Evolutionary conservation across 2,113 vertebrate species (phyloP).

Genomic region (Elachura formosa): DNA sequence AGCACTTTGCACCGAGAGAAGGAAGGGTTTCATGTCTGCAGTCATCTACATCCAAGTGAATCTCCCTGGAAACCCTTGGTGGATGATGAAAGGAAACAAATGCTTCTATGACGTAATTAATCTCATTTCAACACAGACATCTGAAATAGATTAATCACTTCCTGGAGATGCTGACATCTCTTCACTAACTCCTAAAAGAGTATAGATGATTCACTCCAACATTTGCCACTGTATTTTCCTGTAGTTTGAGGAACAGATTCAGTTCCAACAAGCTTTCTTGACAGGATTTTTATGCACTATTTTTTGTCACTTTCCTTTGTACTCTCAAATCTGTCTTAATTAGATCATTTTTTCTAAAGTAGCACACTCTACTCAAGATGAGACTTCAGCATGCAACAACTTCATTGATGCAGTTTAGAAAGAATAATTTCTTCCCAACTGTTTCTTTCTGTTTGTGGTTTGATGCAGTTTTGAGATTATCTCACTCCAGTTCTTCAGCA

Average conservation of each 20-base stretch:
- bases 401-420: neutral
- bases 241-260: neutral
- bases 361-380: neutral
- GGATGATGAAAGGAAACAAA: neutral
- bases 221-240: neutral
- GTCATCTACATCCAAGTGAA: neutral
- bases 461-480: neutral
- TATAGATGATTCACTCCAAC: neutral
- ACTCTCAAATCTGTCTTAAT: neutral
- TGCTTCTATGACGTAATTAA: neutral
- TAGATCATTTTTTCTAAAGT: neutral
- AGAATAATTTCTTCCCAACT: neutral
- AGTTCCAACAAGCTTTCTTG: neutral
- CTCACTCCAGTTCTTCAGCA: neutral
- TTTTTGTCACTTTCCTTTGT: neutral
- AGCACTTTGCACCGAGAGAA: neutral
- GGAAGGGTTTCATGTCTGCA: neutral
- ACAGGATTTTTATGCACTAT: neutral
- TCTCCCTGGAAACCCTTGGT: neutral
- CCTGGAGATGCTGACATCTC: neutral
- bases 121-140: neutral
- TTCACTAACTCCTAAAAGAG: neutral
- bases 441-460: neutral
- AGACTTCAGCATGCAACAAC: neutral
- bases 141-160: neutral